A percentile compares a stretch with the other conserved stretches of the same genome.
These are phyloP conservation scores for Monodelphis domestica DNA, from an alignment of 2,797 vertebrate species.

Conservation along the genomic window DNA sequence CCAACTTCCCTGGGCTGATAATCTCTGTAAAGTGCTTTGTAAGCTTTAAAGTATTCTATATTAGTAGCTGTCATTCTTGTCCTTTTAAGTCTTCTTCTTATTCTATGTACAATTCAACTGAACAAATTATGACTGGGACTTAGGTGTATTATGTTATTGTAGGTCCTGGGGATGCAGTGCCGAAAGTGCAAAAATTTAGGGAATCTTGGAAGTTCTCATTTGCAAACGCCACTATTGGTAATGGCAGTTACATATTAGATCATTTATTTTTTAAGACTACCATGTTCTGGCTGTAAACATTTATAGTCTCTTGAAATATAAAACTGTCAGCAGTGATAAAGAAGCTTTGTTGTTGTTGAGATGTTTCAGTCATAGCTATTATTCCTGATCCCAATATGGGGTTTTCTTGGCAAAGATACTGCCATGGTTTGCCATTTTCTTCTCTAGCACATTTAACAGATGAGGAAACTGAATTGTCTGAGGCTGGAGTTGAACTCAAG, in stretches of 20 bases:
- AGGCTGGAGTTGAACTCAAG: no score
- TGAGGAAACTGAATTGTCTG: no score
- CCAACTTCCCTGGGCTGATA: neutral
- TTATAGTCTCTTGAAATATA: conserved; percentile 74
- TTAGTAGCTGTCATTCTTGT: neutral
- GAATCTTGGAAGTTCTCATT: conserved; percentile 47
- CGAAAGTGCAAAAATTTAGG: neutral
- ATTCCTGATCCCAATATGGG: no score
- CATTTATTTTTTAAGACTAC: conserved; percentile 68
- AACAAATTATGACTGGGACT: neutral
- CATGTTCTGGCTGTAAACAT: conserved; percentile 66
- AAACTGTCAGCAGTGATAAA: conserved; percentile 62
- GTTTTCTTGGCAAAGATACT: no score
- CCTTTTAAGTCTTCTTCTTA: neutral
- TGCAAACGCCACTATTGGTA: conserved; percentile 62
- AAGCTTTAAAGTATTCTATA: neutral
- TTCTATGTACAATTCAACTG: neutral
- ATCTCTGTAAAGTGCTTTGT: neutral
- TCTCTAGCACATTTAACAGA: no score
- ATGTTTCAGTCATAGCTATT: no score
- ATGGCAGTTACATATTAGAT: conserved; percentile 43
- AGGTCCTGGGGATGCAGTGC: neutral
- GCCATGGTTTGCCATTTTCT: no score
- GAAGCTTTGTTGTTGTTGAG: no score
- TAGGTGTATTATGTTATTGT: neutral